Percentiles rank a stretch among this genome's conserved stretches.
Evolutionary conservation across 2,797 vertebrate genomes (phyloP).

Genomic region (Xenops minutus): DNA sequence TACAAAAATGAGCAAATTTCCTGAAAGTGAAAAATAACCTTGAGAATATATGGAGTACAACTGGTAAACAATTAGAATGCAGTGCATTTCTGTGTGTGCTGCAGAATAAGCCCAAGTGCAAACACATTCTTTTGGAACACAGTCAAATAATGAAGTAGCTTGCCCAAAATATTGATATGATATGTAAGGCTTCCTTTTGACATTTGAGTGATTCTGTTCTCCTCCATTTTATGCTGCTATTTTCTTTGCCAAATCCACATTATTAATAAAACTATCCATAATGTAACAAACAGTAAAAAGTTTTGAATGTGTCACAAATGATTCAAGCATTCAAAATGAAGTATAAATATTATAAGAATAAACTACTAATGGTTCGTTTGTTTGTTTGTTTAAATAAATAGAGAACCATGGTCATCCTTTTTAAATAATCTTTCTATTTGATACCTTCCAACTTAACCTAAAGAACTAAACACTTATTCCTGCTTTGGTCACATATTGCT

Average conservation of each 20-base stretch:
- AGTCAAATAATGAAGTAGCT: neutral
- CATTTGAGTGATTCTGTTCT: neutral
- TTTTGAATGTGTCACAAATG: neutral
- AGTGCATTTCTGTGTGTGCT: neutral
- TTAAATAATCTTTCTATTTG: neutral
- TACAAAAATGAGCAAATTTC: neutral
- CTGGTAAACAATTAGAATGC: neutral
- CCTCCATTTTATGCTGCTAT: neutral
- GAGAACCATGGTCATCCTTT: neutral
- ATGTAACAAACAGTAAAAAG: accelerated
- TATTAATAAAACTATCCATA: neutral
- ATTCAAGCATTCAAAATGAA: neutral
- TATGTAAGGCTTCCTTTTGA: neutral
- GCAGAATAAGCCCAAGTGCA: neutral
- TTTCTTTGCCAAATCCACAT: neutral
- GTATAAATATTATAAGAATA: neutral
- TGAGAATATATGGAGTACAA: neutral
- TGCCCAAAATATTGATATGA: neutral
- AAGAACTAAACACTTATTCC: neutral
- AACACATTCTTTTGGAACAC: neutral
- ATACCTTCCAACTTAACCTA: neutral
- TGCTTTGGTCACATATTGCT: neutral
- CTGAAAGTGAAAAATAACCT: neutral
- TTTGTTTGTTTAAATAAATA: neutral
- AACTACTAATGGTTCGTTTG: neutral